A percentile compares a stretch with the other conserved stretches of the same genome.
Evolutionary conservation across 2,113 vertebrate species (phyloP).

Genomic region (Telmatochromis sp.): DNA sequence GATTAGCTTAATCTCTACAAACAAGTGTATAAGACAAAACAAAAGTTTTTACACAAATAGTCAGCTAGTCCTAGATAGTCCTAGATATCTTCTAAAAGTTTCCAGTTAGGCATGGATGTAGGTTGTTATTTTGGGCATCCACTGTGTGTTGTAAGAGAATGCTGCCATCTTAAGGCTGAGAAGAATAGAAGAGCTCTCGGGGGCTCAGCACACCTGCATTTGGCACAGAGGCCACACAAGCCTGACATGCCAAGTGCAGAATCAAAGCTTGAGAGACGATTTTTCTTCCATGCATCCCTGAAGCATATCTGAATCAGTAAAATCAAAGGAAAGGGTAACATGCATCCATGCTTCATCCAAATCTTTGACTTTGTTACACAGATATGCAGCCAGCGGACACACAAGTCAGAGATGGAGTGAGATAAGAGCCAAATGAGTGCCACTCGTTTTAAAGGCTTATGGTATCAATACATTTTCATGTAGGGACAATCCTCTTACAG

Average conservation of each 20-base stretch:
- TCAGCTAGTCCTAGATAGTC: neutral
- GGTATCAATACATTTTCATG: conserved; percentile 52
- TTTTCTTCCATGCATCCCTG: neutral
- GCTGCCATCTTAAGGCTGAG: conserved; percentile 65
- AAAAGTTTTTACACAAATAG: neutral
- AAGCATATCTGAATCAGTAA: neutral
- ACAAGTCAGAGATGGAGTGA: neutral
- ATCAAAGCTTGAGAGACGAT: neutral
- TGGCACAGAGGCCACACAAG: neutral
- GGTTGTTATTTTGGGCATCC: neutral
- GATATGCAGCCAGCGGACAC: neutral
- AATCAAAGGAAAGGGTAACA: neutral
- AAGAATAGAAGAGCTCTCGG: neutral
- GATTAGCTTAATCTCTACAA: neutral
- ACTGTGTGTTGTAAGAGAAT: neutral
- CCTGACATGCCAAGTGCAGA: neutral
- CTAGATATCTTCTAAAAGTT: neutral
- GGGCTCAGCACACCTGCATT: conserved; percentile 18
- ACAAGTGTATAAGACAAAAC: neutral
- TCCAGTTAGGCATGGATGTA: neutral
- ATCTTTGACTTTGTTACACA: neutral
- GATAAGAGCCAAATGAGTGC: neutral
- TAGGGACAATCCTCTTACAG: conserved; percentile 42
- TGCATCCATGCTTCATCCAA: neutral
- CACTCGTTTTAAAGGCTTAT: conserved; percentile 40